Evolutionary conservation across 2,888 invertebrate genomes (phyloP).

Genomic region (Stenolophus ochropezus): DNA sequence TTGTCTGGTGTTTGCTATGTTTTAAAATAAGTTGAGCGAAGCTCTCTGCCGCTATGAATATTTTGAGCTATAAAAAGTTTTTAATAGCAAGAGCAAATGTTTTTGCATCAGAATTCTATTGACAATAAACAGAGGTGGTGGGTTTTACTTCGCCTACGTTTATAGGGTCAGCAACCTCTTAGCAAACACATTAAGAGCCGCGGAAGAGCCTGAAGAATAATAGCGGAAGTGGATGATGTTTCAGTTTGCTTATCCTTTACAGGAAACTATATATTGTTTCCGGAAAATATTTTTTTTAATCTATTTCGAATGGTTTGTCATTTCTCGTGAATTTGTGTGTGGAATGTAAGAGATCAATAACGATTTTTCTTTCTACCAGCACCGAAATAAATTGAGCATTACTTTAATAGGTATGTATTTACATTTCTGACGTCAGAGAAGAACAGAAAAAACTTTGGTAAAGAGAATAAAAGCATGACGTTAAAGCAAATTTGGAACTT

Average conservation of each 20-base stretch:
- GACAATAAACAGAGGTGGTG: conserved; percentile 14
- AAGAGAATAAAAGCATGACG: neutral
- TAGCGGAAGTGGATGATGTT: conserved; percentile 19
- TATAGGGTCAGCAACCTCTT: conserved; percentile 11
- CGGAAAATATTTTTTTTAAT: neutral
- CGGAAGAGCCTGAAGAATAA: neutral
- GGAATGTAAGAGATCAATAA: neutral
- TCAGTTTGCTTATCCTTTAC: conserved; percentile 10
- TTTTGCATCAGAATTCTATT: conserved; percentile 16
- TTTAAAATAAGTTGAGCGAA: conserved; percentile 10
- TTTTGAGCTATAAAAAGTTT: conserved; percentile 10
- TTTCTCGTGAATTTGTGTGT: neutral
- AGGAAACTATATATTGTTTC: neutral
- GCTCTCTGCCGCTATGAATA: conserved; percentile 1
- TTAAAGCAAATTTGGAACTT: neutral
- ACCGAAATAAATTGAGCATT: conserved; percentile 6
- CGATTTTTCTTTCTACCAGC: neutral
- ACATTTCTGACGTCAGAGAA: neutral
- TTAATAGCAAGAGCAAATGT: conserved; percentile 14
- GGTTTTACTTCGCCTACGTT: conserved; percentile 8
- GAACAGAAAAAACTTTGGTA: neutral
- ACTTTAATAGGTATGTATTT: neutral
- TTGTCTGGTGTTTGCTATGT: neutral
- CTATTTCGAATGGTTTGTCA: neutral
- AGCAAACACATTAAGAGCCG: conserved; percentile 10